phyloP scores from a whole-genome alignment of 2,797 vertebrate genomes.

The Vespertilio murinus region DNA sequence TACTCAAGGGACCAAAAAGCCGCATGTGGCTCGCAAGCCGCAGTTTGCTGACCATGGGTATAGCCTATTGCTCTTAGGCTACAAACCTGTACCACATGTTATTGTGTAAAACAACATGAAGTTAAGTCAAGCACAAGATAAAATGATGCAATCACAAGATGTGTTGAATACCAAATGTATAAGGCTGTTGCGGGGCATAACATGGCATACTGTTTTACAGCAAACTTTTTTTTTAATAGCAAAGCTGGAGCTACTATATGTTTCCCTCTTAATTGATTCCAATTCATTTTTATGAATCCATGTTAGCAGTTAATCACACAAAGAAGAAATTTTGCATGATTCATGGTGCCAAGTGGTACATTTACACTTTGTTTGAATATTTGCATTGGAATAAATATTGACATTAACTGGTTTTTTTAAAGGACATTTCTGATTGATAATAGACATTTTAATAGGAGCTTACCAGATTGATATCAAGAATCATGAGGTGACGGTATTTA shows the following conservation, averaged over 20 bases:
- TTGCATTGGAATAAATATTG: constrained; percentile 56
- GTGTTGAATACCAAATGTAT: background rate
- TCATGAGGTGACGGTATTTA: background rate
- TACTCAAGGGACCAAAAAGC: too few relatives aligned
- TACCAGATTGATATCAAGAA: constrained; percentile 6
- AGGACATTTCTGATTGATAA: constrained; percentile 9
- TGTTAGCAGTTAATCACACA: constrained; percentile 17
- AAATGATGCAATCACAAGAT: background rate
- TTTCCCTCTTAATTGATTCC: background rate
- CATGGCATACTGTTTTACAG: background rate
- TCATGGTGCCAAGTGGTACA: background rate
- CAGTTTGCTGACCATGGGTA: too few relatives aligned
- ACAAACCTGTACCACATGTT: background rate
- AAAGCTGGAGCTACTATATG: background rate
- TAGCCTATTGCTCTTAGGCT: background rate
- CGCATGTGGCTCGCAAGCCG: too few relatives aligned
- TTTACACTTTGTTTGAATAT: constrained; percentile 7
- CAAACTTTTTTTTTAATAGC: background rate
- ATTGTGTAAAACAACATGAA: background rate
- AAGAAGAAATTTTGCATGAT: constrained; percentile 11
- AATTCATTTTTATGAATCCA: constrained; percentile 13
- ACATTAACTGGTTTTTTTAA: constrained; percentile 17
- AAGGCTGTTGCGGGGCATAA: background rate
- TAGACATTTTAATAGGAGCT: constrained; percentile 26
- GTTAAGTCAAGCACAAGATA: background rate